Base-by-base conservation (phyloP, 2,888 invertebrate species). In the Acanthococcus lagerstroemiae region DNA sequence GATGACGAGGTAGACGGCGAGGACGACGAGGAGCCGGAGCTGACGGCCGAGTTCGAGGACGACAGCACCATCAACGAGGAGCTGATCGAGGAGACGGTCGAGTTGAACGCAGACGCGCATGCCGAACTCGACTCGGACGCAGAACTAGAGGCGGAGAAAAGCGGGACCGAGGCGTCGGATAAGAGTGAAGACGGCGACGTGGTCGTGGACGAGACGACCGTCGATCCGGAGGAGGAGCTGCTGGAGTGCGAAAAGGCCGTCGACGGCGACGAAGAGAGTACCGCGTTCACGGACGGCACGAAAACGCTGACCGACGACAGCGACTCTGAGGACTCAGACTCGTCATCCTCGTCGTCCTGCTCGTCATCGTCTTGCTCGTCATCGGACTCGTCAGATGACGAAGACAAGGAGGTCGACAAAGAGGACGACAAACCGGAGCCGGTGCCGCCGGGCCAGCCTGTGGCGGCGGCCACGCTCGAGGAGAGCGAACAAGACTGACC, bases 341-440 rank as follows among this genome's bases (percentile, higher is more conserved):
- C 61, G 52, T 61, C 61, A 12, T 61, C 61, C n/a, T 61, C 61
- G 24, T 45, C 58, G 15, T 61, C 61, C n/a, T 61, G 52, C 15
- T 52, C 30, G 26, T 61, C 61, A n/a, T 60, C 60, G n/a, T 61
- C 50, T 21, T 61, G 50, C n/a, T 61, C 61, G 15, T 61, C 61
- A 22, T 61, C 61, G 5, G 45, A 25, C 5, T 60, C 60, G n/a
- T 60, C 60, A 2, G 52, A 52, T 15, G 52, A 52, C 52, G 37
- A 37, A 37, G n/a, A 37, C 12, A n/a, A 37, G 2, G 12, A 37
- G 37, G n/a, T 15, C 37, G 12, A 9, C 12, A 37, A 15, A 3
- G 37, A 37, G 1, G 37, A 37, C 2, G 37, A 37, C n/a, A n/a
- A n/a, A n/a, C n/a, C n/a, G n/a, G n/a, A n/a, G n/a, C n/a, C n/a